Evolutionary conservation across 2,113 vertebrate genomes (phyloP).

Genomic region (Rattus rattus): DNA sequence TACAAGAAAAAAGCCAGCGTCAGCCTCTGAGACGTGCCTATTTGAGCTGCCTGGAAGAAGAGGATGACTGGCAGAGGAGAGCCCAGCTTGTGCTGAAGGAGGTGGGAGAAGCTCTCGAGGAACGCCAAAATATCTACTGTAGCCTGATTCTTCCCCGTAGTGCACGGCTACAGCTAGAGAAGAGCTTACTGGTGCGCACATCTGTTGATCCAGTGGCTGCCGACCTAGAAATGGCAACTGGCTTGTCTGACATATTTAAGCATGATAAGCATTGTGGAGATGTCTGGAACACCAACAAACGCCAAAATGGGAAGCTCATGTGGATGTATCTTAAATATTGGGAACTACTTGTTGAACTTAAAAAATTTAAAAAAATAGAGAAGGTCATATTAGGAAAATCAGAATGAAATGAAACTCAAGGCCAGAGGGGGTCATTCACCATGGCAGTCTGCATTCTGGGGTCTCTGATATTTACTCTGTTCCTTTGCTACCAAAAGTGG

Average conservation of each 20-base stretch:
- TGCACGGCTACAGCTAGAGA: slow-evolving; percentile 92
- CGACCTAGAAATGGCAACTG: slow-evolving; percentile 89
- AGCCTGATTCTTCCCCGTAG: slow-evolving; percentile 89
- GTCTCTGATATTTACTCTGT: fast-evolving
- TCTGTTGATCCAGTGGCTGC: slow-evolving; percentile 88
- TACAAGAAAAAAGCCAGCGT: slow-evolving; percentile 87
- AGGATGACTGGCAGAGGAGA: slow-evolving; percentile 89
- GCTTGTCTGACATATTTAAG: slow-evolving; percentile 94
- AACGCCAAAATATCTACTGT: slow-evolving; percentile 95
- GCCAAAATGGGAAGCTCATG: slow-evolving; percentile 95
- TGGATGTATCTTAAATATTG: slow-evolving; percentile 97
- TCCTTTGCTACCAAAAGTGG: background rate
- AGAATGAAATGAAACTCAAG: background rate
- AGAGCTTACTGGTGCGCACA: slow-evolving; percentile 90
- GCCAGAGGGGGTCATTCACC: background rate
- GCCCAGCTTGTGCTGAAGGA: slow-evolving; percentile 89
- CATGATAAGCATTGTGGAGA: slow-evolving; percentile 94
- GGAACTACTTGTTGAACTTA: slow-evolving; percentile 91
- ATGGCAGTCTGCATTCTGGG: background rate
- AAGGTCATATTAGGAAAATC: slow-evolving; percentile 85
- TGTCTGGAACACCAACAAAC: slow-evolving; percentile 90
- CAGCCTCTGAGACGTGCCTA: slow-evolving; percentile 88
- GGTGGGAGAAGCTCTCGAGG: slow-evolving; percentile 90
- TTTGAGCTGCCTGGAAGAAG: slow-evolving; percentile 87
- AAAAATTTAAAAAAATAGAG: slow-evolving; percentile 91